Evolutionary conservation across 2,888 invertebrate genomes (phyloP).

Genomic region (Tinea semifulvella): DNA sequence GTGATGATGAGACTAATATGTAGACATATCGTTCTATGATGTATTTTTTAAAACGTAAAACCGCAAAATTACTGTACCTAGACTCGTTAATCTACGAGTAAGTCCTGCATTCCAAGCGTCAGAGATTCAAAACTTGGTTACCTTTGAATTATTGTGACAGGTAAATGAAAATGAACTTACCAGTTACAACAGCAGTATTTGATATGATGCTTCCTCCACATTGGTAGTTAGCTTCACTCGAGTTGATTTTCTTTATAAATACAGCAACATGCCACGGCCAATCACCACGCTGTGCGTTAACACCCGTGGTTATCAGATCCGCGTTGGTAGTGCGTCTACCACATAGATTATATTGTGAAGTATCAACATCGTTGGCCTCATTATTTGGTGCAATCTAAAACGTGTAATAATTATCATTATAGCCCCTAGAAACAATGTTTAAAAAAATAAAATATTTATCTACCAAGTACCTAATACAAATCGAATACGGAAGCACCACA

Average conservation of each 20-base stretch:
- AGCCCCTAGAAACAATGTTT: background rate
- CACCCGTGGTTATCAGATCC: conserved; percentile 39
- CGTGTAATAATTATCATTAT: too few relatives aligned
- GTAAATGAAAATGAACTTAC: too few relatives aligned
- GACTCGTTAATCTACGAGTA: too few relatives aligned
- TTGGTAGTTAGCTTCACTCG: conserved; percentile 29
- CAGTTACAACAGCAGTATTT: conserved; percentile 48
- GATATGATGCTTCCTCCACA: conserved; percentile 55
- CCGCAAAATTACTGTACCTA: too few relatives aligned
- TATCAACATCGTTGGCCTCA: conserved; percentile 26
- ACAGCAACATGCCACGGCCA: conserved; percentile 60
- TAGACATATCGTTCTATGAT: too few relatives aligned
- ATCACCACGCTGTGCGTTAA: conserved; percentile 43
- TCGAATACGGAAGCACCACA: too few relatives aligned
- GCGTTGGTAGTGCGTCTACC: conserved; percentile 42
- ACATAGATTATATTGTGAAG: conserved; percentile 33
- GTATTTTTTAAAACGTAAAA: too few relatives aligned
- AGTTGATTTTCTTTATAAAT: conserved; percentile 26
- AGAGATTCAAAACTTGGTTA: too few relatives aligned
- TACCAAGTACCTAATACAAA: too few relatives aligned
- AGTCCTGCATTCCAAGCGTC: too few relatives aligned
- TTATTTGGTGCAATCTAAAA: conserved; percentile 34
- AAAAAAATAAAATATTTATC: background rate
- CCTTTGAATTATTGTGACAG: too few relatives aligned
- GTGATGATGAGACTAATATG: too few relatives aligned